Percentiles rank a stretch among this genome's conserved stretches.
These are phyloP conservation scores for Triplophysa tibetana DNA, from an alignment of 2,113 vertebrate genomes.

Conservation along the genomic window DNA sequence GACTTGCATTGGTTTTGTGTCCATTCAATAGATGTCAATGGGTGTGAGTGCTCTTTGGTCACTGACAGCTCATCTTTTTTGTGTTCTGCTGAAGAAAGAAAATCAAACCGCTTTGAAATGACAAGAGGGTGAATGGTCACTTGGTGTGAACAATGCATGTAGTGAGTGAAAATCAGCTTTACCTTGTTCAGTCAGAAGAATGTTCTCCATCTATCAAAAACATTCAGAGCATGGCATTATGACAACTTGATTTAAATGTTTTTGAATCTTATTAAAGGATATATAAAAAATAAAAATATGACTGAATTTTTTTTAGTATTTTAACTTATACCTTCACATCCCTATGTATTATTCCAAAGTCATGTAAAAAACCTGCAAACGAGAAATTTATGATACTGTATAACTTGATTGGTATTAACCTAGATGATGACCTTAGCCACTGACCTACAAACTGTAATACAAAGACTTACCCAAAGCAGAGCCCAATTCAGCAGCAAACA, in stretches of 20 bases:
- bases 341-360: slow-evolving; percentile 89
- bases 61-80: too few relatives aligned
- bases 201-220: slow-evolving; percentile 89
- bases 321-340: slow-evolving; percentile 83
- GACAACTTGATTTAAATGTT: too few relatives aligned
- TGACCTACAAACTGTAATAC: not conserved
- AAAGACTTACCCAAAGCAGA: slow-evolving; percentile 84
- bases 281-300: too few relatives aligned
- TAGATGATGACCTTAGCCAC: not conserved
- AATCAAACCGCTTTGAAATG: too few relatives aligned
- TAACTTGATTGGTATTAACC: not conserved
- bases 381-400: not conserved
- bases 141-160: too few relatives aligned
- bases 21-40: too few relatives aligned
- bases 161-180: slow-evolving; percentile 46
- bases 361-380: slow-evolving; percentile 85
- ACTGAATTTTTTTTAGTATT: too few relatives aligned
- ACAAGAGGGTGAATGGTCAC: too few relatives aligned
- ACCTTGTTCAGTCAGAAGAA: slow-evolving; percentile 90
- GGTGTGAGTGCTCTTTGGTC: too few relatives aligned
- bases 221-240: not conserved
- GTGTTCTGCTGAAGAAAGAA: too few relatives aligned
- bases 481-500: slow-evolving; percentile 87
- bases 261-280: not conserved
- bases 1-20: too few relatives aligned